These are phyloP conservation scores for Sebastes schlegelii DNA, from an alignment of 2,113 vertebrate species.

Conservation along the genomic window DNA sequence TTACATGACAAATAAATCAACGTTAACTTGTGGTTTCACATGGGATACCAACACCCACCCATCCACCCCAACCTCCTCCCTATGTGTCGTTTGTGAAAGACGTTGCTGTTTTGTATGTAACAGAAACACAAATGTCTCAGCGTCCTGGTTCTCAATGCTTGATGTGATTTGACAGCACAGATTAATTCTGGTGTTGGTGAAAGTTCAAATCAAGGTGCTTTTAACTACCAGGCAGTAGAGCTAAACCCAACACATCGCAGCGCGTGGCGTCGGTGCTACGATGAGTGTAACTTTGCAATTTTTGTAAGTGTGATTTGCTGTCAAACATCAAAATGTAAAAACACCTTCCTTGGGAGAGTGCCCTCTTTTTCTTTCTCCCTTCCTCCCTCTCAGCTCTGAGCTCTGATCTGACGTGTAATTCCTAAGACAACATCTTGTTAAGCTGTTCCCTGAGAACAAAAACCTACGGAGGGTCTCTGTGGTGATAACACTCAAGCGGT, in stretches of 20 bases:
- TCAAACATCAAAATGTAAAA: slow-evolving; percentile 38
- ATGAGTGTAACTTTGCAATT: background rate
- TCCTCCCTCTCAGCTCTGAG: background rate
- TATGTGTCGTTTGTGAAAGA: background rate
- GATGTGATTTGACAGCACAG: background rate
- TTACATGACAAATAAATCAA: too few species aligned
- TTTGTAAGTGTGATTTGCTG: slow-evolving; percentile 30
- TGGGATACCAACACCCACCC: too few species aligned
- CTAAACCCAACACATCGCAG: background rate
- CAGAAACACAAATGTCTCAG: background rate
- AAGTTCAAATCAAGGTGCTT: slow-evolving; percentile 20
- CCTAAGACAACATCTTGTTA: slow-evolving; percentile 58
- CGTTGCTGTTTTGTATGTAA: background rate
- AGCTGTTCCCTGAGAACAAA: slow-evolving; percentile 55
- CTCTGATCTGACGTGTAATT: slow-evolving; percentile 57
- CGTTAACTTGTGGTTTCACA: too few species aligned
- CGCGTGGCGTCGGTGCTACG: background rate
- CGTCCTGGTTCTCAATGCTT: background rate
- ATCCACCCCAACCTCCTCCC: too few species aligned
- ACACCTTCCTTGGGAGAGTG: slow-evolving; percentile 4
- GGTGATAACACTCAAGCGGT: slow-evolving; percentile 44
- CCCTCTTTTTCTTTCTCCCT: background rate
- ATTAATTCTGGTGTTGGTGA: background rate
- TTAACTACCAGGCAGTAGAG: background rate
- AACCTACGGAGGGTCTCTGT: slow-evolving; percentile 34